Conservation (phyloP, 2,113 vertebrate genomes). For the Eulacestoma nigropectus region DNA sequence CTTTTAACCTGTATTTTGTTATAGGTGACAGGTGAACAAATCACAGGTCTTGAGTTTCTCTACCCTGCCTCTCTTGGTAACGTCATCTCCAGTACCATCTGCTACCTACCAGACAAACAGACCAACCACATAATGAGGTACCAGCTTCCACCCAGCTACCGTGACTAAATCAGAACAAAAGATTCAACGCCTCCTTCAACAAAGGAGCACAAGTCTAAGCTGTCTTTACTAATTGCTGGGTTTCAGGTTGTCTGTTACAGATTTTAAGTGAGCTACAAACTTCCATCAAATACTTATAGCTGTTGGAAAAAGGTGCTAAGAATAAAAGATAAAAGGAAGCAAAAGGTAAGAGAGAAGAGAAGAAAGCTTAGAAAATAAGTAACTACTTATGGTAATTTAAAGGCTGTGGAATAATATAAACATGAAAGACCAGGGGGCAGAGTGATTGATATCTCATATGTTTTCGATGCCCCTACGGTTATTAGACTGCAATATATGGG, state of each 20-base stretch:
- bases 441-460: constrained; percentile 77
- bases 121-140: constrained; percentile 79
- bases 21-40: constrained; percentile 82
- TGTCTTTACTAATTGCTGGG: constrained; percentile 77
- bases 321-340: constrained; percentile 64
- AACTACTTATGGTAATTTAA: constrained; percentile 61
- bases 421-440: constrained; percentile 65
- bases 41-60: constrained; percentile 76
- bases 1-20: constrained; percentile 72
- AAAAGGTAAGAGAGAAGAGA: constrained; percentile 57
- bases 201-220: constrained; percentile 77
- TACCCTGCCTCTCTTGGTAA: constrained; percentile 70
- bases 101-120: constrained; percentile 77
- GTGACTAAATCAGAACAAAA: constrained; percentile 85
- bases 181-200: constrained; percentile 77
- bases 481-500: constrained; percentile 77
- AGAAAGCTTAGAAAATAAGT: constrained; percentile 53
- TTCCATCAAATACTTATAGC: constrained; percentile 68
- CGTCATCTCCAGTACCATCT: constrained; percentile 78
- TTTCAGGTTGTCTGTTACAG: constrained; percentile 77
- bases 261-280: constrained; percentile 72
- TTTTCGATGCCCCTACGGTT: constrained; percentile 72
- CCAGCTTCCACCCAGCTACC: constrained; percentile 81
- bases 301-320: constrained; percentile 61
- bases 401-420: constrained; percentile 47